Evolutionary conservation across 1,140 invertebrate species (phyloP), one percentile per base, ranked within the genome.

Genomic region (Drosophila pruinosa): DNA sequence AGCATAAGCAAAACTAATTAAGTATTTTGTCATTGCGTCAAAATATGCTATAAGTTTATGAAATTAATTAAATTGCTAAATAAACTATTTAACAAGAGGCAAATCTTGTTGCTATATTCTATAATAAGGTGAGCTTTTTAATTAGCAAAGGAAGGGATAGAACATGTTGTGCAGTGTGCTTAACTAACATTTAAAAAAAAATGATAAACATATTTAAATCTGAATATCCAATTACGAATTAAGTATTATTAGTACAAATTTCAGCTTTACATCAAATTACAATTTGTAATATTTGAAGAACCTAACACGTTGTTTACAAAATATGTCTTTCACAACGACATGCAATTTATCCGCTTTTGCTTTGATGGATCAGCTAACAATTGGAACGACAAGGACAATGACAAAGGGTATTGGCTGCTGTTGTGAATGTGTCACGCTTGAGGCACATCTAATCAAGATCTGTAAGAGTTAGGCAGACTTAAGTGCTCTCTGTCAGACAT

Each of bases 391-490:
- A 50, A 10, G 10, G 28, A 41, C 22, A n/a, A 43, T 28, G n/a
- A 28, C 4, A 39, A 36, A 39, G 47, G 47, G 26, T 56, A 50
- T 59, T 43, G 24, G 17, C 14, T 24, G 17, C 14, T 54, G 41
- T 34, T 26, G 52, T 15, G 22, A 12, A 50, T 64, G 43, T 81
- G 63, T 70, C 78, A 65, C 28, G 61, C 78, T 53, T 52, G 47
- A 36, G 64, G 78, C 64, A 48, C 68, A 77, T 68, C 74, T 78
- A 82, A 82, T 82, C 78, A 71, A 78, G 70, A 78, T 74, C 71
- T 77, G 50, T 28, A 41, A 64, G 61, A 63, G 57, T 78, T 56
- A 45, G 61, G 61, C 38, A 52, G 64, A 65, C 69, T 81, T 81
- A 81, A 76, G 63, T 65, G 69, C 70, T 82, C 65, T 54, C 41